phyloP scores from a whole-genome alignment of 2,888 invertebrate species.

The Amphipyra tragopoginis region DNA sequence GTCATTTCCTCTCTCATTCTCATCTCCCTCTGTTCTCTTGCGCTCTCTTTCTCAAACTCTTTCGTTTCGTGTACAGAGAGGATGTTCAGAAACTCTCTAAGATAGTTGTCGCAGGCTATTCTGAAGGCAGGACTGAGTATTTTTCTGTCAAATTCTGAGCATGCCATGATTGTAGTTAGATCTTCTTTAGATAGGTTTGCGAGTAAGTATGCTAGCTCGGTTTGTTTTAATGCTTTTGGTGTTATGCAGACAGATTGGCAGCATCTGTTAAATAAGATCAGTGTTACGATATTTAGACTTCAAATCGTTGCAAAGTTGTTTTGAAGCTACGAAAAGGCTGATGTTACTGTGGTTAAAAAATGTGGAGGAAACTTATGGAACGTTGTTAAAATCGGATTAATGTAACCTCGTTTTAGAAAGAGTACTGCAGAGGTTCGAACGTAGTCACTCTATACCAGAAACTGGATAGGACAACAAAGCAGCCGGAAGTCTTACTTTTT shows the following conservation, averaged over 20 bases:
- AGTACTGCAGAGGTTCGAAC: no score
- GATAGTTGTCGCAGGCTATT: slow-evolving; percentile 85
- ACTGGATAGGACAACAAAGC: no score
- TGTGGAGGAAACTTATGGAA: no score
- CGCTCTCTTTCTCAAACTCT: slow-evolving; percentile 77
- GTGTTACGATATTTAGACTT: no score
- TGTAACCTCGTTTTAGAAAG: no score
- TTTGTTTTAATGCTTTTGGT: slow-evolving; percentile 75
- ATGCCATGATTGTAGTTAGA: slow-evolving; percentile 83
- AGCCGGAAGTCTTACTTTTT: no score
- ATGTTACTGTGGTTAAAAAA: no score
- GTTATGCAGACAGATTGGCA: slow-evolving; percentile 73
- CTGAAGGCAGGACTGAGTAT: slow-evolving; percentile 87
- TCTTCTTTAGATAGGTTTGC: slow-evolving; percentile 78
- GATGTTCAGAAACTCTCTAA: slow-evolving; percentile 78
- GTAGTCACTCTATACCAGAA: no score
- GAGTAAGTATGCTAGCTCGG: slow-evolving; percentile 76
- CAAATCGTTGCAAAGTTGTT: no score
- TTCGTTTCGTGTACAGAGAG: slow-evolving; percentile 76
- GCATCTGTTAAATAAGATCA: slow-evolving; percentile 72
- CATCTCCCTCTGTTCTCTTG: slow-evolving; percentile 72
- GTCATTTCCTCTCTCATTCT: slow-evolving; percentile 77
- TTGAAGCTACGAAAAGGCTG: no score
- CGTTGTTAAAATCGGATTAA: no score
- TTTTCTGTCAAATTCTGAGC: slow-evolving; percentile 86